Conservation (phyloP, 2,888 invertebrate genomes). For the Notodonta dromedarius region DNA sequence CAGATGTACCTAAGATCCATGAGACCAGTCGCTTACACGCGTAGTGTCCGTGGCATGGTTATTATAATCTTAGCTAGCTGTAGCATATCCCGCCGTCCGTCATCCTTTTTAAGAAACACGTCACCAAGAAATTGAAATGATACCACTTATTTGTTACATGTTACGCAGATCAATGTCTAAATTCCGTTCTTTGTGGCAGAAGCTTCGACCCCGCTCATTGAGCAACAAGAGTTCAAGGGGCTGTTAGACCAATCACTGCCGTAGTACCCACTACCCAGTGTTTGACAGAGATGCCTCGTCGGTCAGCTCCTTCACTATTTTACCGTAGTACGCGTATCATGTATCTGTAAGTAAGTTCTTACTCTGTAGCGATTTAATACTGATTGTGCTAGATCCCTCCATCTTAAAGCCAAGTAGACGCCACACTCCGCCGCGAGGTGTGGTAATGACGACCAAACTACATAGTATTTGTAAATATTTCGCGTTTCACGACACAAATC, state of each 20-base stretch:
- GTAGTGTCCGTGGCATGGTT: no score
- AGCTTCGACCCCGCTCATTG: slow-evolving; percentile 37
- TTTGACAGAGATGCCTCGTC: slow-evolving; percentile 27
- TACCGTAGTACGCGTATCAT: slow-evolving; percentile 61
- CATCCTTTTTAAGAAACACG: no score
- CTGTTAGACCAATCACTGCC: slow-evolving; percentile 34
- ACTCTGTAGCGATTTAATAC: slow-evolving; percentile 69
- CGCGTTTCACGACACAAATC: no score
- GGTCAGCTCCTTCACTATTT: slow-evolving; percentile 49
- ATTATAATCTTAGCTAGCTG: no score
- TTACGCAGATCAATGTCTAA: slow-evolving; percentile 9
- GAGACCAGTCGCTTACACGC: no score
- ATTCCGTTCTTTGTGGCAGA: slow-evolving; percentile 32
- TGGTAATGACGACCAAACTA: slow-evolving; percentile 45
- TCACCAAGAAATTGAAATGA: background rate
- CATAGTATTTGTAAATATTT: background rate
- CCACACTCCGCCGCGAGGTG: slow-evolving; percentile 52
- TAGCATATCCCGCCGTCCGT: no score
- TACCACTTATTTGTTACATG: slow-evolving; percentile 20
- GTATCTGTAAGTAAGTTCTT: slow-evolving; percentile 56
- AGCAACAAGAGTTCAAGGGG: slow-evolving; percentile 43
- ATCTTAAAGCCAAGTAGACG: slow-evolving; percentile 63
- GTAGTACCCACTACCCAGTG: slow-evolving; percentile 15
- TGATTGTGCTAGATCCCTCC: slow-evolving; percentile 77
- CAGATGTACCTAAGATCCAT: no score